phyloP scores from a whole-genome alignment of 2,797 vertebrate species.

The Xiphophorus birchmanni region DNA sequence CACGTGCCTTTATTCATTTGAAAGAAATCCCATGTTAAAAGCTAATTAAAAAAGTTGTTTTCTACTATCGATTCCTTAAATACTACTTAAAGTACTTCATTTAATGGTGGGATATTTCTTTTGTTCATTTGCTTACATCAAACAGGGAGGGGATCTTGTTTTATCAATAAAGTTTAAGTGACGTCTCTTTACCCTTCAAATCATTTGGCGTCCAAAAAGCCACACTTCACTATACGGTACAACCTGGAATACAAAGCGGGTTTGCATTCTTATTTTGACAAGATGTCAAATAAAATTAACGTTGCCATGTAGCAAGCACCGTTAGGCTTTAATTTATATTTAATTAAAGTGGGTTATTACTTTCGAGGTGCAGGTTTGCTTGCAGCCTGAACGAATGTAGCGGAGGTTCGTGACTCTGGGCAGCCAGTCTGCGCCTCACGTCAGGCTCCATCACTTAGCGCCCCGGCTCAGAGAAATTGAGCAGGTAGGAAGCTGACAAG shows the following conservation, averaged over 20 bases:
- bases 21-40: not conserved
- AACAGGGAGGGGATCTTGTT: not conserved
- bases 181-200: not conserved
- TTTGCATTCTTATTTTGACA: not conserved
- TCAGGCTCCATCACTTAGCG: conserved; percentile 43
- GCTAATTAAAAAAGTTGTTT: not conserved
- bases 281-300: not conserved
- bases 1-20: not conserved
- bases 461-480: conserved; percentile 58
- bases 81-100: not conserved
- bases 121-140: not conserved
- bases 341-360: not conserved
- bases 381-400: conserved; percentile 1
- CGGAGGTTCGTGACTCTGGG: conserved; percentile 7
- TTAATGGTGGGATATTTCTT: not conserved
- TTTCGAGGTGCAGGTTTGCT: not conserved
- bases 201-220: not conserved
- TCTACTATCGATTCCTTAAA: not conserved
- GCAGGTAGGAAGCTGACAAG: conserved; percentile 65
- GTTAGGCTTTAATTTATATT: not conserved
- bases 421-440: conserved; percentile 40
- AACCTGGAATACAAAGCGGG: not conserved
- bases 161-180: not conserved
- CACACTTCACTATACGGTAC: not conserved
- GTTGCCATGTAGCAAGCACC: not conserved